Percentiles rank a stretch among this genome's conserved stretches.
Conservation (phyloP, 2,797 vertebrate genomes). For the Lithobates sylvaticus region DNA sequence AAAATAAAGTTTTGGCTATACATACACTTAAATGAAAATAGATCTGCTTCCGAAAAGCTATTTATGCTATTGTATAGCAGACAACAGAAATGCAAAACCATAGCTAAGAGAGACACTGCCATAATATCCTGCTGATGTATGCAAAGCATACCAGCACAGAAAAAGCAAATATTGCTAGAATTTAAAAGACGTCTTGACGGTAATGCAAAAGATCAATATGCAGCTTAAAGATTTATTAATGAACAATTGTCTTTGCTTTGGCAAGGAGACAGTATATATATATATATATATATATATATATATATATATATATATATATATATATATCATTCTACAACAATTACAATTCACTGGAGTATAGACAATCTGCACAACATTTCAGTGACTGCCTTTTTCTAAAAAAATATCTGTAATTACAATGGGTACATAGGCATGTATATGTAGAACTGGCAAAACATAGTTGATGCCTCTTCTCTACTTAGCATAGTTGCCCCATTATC, state of each 20-base stretch:
- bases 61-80: background rate
- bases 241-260: background rate
- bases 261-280: background rate
- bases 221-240: constrained; percentile 12
- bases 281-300: too few species aligned
- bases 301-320: too few species aligned
- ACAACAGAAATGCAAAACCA: background rate
- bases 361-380: background rate
- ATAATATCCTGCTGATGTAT: constrained; percentile 18
- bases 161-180: background rate
- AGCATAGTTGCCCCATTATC: too few species aligned
- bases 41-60: background rate
- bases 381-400: background rate
- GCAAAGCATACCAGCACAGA: constrained; percentile 15
- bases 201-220: constrained; percentile 44
- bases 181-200: constrained; percentile 6
- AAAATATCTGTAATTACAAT: background rate
- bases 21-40: too few species aligned
- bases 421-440: background rate
- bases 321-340: background rate
- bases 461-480: too few species aligned
- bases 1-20: too few species aligned
- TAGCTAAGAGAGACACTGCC: background rate
- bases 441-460: too few species aligned
- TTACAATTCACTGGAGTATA: background rate